Percentiles rank a stretch among this genome's conserved stretches.
phyloP scores from a whole-genome alignment of 2,888 invertebrate genomes.

The Tyria jacobaeae region DNA sequence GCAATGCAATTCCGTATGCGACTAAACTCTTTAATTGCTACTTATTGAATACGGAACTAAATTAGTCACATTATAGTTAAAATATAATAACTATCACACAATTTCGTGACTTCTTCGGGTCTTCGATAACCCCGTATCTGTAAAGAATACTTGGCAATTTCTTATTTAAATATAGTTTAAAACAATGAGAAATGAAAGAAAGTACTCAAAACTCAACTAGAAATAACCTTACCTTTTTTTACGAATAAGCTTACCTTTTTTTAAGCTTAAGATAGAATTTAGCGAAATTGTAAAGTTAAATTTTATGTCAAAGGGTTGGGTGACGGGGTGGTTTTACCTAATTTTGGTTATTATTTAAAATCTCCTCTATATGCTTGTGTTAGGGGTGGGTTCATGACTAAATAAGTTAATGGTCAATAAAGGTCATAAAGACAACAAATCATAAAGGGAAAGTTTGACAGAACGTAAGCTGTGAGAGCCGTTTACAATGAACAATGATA shows the following conservation, averaged over 20 bases:
- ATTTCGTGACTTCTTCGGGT: conserved; percentile 5
- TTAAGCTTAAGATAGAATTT: neutral
- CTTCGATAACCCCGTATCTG: neutral
- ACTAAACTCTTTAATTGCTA: neutral
- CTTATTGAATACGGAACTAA: too few species aligned
- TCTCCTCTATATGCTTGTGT: too few species aligned
- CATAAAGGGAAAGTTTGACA: conserved; percentile 53
- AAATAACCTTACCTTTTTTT: too few species aligned
- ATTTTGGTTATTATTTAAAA: too few species aligned
- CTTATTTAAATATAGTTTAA: neutral
- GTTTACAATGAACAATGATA: conserved; percentile 60
- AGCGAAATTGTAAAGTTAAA: conserved; percentile 4
- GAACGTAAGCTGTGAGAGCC: conserved; percentile 58
- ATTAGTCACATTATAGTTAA: conserved; percentile 4
- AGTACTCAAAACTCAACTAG: too few species aligned
- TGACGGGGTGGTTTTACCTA: too few species aligned
- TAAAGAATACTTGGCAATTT: conserved; percentile 17
- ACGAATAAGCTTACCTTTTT: too few species aligned
- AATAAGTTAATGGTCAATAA: conserved; percentile 11
- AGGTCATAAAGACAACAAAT: conserved; percentile 24
- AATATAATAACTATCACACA: neutral
- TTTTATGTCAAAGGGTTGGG: too few species aligned
- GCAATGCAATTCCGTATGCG: too few species aligned
- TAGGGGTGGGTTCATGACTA: neutral
- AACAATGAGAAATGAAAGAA: too few species aligned